Conservation (phyloP, 1,140 invertebrate genomes). For the Papilio aristodemus region DNA sequence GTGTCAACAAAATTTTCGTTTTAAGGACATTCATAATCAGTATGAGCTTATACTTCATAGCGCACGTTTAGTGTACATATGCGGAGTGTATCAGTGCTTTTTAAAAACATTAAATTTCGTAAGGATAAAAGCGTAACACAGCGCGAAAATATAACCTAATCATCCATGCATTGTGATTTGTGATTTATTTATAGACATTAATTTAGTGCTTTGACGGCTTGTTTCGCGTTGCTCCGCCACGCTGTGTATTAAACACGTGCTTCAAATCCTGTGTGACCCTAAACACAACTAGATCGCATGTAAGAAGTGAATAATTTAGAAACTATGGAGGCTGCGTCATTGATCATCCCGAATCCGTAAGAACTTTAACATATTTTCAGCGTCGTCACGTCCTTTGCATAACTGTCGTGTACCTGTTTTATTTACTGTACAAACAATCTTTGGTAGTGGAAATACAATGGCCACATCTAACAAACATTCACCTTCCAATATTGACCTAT, state of each 20-base stretch:
- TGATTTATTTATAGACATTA: constrained; percentile 77
- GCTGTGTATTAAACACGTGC: constrained; percentile 63
- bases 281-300: constrained; percentile 41
- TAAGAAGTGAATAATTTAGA: constrained; percentile 44
- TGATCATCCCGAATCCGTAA: constrained; percentile 68
- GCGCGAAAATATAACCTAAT: constrained; percentile 66
- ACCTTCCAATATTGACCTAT: neutral
- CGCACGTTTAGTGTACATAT: constrained; percentile 43
- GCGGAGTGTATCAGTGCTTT: constrained; percentile 53
- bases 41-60: constrained; percentile 52
- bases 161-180: constrained; percentile 66
- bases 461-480: neutral
- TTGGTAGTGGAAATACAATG: neutral
- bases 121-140: constrained; percentile 35
- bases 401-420: constrained; percentile 29
- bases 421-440: constrained; percentile 31
- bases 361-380: constrained; percentile 46
- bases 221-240: constrained; percentile 56
- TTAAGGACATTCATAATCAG: constrained; percentile 53
- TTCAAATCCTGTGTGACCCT: constrained; percentile 40
- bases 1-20: constrained; percentile 62
- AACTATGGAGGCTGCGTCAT: constrained; percentile 57
- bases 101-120: constrained; percentile 32
- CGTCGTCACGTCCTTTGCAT: constrained; percentile 45
- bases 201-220: constrained; percentile 71